These are phyloP conservation scores for Talpa occidentalis DNA, from an alignment of 2,113 vertebrate species.

Conservation along the genomic window DNA sequence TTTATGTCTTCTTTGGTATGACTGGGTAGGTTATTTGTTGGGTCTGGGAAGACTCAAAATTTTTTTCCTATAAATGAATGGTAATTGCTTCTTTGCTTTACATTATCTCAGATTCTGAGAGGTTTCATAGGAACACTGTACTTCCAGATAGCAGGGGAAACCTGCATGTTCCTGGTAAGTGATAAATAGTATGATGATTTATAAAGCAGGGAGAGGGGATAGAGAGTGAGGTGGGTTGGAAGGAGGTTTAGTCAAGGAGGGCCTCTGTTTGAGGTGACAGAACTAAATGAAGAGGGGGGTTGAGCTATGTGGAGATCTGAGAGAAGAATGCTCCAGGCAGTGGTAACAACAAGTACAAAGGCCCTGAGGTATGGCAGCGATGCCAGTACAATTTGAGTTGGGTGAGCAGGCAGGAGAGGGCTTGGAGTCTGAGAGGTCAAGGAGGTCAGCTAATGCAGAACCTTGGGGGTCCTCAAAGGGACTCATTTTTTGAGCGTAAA, in stretches of 20 bases:
- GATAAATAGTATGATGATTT: background rate
- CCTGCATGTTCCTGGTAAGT: background rate
- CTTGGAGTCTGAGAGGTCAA: background rate
- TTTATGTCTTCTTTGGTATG: background rate
- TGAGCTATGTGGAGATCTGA: background rate
- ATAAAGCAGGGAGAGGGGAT: background rate
- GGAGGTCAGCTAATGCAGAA: background rate
- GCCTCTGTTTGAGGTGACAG: background rate
- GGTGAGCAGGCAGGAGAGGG: background rate
- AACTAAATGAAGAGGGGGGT: background rate
- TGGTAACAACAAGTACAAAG: background rate
- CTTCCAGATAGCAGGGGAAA: background rate
- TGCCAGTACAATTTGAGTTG: background rate
- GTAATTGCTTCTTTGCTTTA: background rate
- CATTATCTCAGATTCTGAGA: background rate
- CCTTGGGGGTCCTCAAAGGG: accelerated
- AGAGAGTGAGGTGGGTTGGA: background rate
- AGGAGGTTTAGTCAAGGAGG: background rate
- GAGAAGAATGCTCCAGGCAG: background rate
- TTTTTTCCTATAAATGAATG: background rate
- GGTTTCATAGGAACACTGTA: background rate
- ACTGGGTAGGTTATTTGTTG: background rate
- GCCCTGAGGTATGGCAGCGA: background rate
- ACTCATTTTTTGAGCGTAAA: background rate
- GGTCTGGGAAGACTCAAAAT: background rate